phyloP scores from a whole-genome alignment of 2,888 invertebrate genomes.

The Neocrepidodera transversa region DNA sequence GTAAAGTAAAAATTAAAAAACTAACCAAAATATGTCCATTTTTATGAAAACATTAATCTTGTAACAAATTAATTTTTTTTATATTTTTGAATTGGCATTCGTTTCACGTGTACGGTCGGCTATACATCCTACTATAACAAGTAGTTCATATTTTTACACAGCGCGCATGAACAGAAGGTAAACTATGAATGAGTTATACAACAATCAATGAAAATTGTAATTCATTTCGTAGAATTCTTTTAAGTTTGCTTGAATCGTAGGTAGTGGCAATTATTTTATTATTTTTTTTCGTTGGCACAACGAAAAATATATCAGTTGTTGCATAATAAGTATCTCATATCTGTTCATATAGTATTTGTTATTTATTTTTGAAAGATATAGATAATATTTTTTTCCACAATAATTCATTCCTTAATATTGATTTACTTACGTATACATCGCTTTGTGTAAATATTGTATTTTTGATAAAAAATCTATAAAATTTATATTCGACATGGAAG shows the following conservation, averaged over 20 bases:
- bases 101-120: constrained; percentile 35
- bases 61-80: too few relatives aligned
- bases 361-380: constrained; percentile 39
- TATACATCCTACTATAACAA: constrained; percentile 40
- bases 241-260: constrained; percentile 1
- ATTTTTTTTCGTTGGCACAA: not conserved
- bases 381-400: constrained; percentile 34
- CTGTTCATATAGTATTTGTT: constrained; percentile 32
- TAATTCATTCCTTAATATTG: constrained; percentile 31
- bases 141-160: constrained; percentile 37
- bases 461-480: constrained; percentile 29
- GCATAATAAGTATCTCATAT: constrained; percentile 30
- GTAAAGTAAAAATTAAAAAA: too few relatives aligned
- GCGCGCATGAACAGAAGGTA: constrained; percentile 43
- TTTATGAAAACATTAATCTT: too few relatives aligned
- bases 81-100: too few relatives aligned
- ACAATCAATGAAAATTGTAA: constrained; percentile 45
- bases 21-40: too few relatives aligned
- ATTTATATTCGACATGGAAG: constrained; percentile 11
- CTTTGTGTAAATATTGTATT: constrained; percentile 31
- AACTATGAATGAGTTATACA: constrained; percentile 46
- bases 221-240: constrained; percentile 24
- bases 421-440: constrained; percentile 25
- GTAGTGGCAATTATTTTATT: constrained; percentile 3
- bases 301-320: constrained; percentile 14